Evolutionary conservation across 2,113 vertebrate genomes (phyloP).

Genomic region (Toxostoma redivivum): DNA sequence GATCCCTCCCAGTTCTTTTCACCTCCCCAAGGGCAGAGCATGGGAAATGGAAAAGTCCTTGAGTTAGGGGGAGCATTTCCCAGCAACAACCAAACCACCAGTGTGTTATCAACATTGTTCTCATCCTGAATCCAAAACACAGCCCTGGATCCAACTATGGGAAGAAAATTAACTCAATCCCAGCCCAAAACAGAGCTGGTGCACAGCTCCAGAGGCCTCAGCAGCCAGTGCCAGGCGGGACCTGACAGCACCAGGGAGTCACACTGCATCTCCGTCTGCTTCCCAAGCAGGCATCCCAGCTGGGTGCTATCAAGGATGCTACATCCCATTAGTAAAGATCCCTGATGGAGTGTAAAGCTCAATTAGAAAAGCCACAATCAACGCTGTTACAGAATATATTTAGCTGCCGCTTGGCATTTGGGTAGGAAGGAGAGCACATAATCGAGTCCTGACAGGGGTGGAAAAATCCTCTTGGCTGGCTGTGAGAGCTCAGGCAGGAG

Average conservation of each 20-base stretch:
- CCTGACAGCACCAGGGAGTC: background rate
- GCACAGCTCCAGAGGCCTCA: background rate
- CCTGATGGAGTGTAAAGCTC: background rate
- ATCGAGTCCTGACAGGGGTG: background rate
- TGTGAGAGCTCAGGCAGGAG: background rate
- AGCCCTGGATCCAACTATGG: background rate
- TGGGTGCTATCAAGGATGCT: background rate
- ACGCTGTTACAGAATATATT: background rate
- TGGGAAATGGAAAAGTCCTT: background rate
- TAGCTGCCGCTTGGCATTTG: background rate
- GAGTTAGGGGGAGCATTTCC: background rate
- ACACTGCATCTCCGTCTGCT: background rate
- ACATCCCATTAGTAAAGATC: background rate
- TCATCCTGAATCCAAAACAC: background rate
- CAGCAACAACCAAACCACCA: background rate
- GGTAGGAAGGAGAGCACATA: background rate
- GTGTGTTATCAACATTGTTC: background rate
- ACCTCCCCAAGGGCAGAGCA: background rate
- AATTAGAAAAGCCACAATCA: conserved; percentile 3
- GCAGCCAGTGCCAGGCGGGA: background rate
- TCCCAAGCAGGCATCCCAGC: background rate
- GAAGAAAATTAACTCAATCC: background rate
- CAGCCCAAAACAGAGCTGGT: background rate
- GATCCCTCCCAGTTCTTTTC: background rate
- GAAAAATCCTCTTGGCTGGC: background rate